Evolutionary conservation across 2,797 vertebrate genomes (phyloP), one percentile per base, ranked within the genome.

Genomic region (Brotogeris chrysoptera): DNA sequence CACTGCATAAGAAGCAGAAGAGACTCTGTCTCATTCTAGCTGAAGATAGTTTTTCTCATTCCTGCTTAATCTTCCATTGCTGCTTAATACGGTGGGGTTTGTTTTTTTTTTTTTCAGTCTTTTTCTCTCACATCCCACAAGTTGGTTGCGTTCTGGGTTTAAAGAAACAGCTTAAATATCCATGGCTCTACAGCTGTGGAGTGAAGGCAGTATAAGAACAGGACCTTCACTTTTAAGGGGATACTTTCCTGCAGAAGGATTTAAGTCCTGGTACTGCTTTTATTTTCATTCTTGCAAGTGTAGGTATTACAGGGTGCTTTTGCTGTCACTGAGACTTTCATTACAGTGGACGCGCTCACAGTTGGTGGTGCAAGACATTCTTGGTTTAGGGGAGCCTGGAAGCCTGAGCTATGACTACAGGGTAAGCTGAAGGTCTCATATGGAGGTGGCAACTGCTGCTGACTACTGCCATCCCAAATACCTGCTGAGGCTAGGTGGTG

Each of bases 281-380:
- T 80, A 17, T 63, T 83, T 93, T 60, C 46, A 17, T 66, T 83
- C 81, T 82, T 63, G 6, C n/a, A 32, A 27, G 4, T 20, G 17
- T n/a, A 43, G 24, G 9, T 80, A 20, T 91, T 85, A 16, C 21
- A 46, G 16, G 3, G 3, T 55, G 13, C 8, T 53, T 81, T 81
- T 74, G 39, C 16, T 0, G 0, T 80, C 79, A 24, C 24, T 63
- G 63, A 32, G 13, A 30, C 53, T 81, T 80, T 3, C 3, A 27
- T 74, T 81, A 39, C 59, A 61, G 5, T 25, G 28, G 18, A 20
- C 61, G 17, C 38, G 4, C 25, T 78, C 0, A 0, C 3, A 23
- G 11, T 18, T 80, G 25, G 10, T 12, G 6, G 25, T 43, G 44
- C 19, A 76, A 76, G n/a, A 18, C 5, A 5, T n/a, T 1, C 8